Percentiles rank a stretch among this genome's conserved stretches.
Conservation (phyloP, 30 jellyfish, hydroid and myxozoan genomes). For the Aurelia sp. region DNA sequence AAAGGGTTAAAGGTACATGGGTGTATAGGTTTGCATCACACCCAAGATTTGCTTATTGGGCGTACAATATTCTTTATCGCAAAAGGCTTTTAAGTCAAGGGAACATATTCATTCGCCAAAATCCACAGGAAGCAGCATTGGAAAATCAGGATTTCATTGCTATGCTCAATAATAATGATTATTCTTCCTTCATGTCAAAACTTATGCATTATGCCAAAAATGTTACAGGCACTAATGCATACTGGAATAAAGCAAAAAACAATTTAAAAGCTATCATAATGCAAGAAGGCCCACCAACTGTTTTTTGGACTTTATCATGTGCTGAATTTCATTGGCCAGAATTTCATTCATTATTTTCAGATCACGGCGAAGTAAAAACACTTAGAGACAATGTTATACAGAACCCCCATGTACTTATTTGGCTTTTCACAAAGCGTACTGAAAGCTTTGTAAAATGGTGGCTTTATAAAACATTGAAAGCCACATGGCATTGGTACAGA, state of each 20-base stretch:
- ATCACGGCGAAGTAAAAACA: background rate
- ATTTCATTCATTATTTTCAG: background rate
- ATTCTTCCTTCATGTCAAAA: background rate
- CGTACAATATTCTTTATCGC: background rate
- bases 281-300: conserved; percentile 33
- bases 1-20: background rate
- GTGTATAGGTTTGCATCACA: conserved; percentile 12
- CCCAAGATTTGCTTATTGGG: conserved; percentile 16
- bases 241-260: conserved; percentile 19
- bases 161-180: background rate
- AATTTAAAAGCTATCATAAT: conserved; percentile 20
- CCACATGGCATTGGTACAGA: conserved; percentile 47
- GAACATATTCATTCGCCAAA: background rate
- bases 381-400: background rate
- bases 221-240: conserved; percentile 30
- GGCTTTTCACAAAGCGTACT: conserved; percentile 27
- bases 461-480: background rate
- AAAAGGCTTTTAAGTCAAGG: conserved; percentile 4
- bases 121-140: conserved; percentile 15
- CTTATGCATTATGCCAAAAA: conserved; percentile 1
- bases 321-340: conserved; percentile 4
- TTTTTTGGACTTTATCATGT: conserved; percentile 9
- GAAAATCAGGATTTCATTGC: conserved; percentile 6
- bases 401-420: conserved; percentile 24
- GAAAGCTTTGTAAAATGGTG: conserved; percentile 9